Conservation (phyloP, 2,797 vertebrate species). For the Pangasius larnaudii region DNA sequence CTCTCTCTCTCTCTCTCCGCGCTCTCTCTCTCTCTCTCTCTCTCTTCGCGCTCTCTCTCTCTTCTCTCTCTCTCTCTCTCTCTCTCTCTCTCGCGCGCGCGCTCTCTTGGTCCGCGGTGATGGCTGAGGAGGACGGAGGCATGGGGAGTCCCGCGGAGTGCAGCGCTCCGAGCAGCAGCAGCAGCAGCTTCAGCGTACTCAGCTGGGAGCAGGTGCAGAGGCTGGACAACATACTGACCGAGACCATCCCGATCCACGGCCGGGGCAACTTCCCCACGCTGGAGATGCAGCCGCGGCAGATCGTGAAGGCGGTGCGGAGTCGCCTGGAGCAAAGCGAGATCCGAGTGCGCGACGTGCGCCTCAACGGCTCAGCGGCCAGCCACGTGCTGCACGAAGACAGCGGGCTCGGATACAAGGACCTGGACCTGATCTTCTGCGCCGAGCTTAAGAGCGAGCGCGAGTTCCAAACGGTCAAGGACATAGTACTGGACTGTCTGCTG, state of each 20-base stretch:
- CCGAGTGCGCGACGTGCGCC: conserved; percentile 88
- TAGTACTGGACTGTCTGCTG: conserved; percentile 96
- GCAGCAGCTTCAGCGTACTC: conserved; percentile 83
- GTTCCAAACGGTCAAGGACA: conserved; percentile 98
- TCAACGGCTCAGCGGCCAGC: conserved; percentile 97
- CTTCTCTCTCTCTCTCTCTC: not conserved
- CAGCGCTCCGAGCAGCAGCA: conserved; percentile 52
- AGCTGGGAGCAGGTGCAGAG: conserved; percentile 98
- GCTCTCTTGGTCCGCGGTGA: conserved; percentile 64
- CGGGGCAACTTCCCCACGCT: conserved; percentile 98
- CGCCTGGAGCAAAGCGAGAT: conserved; percentile 91
- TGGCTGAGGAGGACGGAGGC: conserved; percentile 87
- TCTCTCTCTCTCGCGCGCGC: not conserved
- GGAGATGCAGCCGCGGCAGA: conserved; percentile 92
- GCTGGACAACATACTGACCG: conserved; percentile 91
- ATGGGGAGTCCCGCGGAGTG: conserved; percentile 55
- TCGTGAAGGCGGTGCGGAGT: conserved; percentile 93
- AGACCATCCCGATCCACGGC: conserved; percentile 97
- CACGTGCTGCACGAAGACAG: conserved; percentile 94
- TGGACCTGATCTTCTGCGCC: conserved; percentile 97
- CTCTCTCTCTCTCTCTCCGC: not conserved
- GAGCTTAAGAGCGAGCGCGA: conserved; percentile 92
- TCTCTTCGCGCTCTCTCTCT: not conserved
- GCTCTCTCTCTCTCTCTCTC: not conserved
- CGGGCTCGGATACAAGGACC: conserved; percentile 96